Evolutionary conservation across 2,797 vertebrate species (phyloP).

Genomic region (Lutra lutra): DNA sequence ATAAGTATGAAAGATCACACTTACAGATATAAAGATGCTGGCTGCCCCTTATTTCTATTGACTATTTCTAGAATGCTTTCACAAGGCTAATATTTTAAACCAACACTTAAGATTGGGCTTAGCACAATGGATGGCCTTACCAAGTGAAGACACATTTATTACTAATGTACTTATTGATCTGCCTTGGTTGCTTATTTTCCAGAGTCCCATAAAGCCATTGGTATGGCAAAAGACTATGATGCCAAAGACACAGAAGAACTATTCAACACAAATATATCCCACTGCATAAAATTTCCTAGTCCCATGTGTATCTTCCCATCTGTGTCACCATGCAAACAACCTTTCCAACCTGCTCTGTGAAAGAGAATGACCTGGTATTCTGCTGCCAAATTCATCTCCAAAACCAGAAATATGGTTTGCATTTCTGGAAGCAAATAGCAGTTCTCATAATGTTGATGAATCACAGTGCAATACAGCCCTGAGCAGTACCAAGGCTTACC

Average conservation of each 20-base stretch:
- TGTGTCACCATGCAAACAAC: neutral
- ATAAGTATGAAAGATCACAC: conserved; percentile 52
- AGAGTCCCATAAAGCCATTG: conserved; percentile 62
- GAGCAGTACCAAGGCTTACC: neutral
- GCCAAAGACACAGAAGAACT: conserved; percentile 34
- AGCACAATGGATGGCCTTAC: conserved; percentile 64
- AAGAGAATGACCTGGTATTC: neutral
- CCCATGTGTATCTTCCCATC: neutral
- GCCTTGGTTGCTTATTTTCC: conserved; percentile 75
- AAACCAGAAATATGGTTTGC: neutral
- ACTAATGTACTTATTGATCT: conserved; percentile 81
- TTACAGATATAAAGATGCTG: conserved; percentile 65
- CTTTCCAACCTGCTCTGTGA: neutral
- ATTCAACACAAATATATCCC: neutral
- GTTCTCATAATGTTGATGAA: neutral
- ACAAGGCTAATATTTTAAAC: conserved; percentile 73
- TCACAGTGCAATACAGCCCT: neutral
- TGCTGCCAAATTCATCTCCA: neutral
- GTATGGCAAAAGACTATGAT: conserved; percentile 56
- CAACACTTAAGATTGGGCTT: conserved; percentile 66
- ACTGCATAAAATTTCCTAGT: conserved; percentile 15
- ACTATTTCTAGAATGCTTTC: conserved; percentile 55
- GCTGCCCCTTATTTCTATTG: conserved; percentile 53
- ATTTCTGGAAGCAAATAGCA: neutral
- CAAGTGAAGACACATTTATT: conserved; percentile 76